A percentile compares a stretch with the other conserved stretches of the same genome.
These are phyloP conservation scores for Arctia plantaginis DNA, from an alignment of 2,888 invertebrate species.

Conservation along the genomic window DNA sequence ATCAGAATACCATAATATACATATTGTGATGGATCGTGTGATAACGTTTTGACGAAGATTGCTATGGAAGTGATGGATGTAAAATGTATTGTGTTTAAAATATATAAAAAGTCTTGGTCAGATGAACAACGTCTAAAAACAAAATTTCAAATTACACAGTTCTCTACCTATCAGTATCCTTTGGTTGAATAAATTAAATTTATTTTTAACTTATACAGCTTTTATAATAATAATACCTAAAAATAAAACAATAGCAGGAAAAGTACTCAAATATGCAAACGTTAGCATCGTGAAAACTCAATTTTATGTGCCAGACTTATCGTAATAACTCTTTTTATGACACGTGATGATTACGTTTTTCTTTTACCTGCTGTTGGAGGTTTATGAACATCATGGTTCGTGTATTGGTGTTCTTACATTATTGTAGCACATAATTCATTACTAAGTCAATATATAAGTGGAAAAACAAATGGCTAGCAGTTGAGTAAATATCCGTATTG, in stretches of 20 bases:
- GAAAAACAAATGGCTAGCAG: slow-evolving; percentile 62
- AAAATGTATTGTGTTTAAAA: background rate
- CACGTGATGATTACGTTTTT: slow-evolving; percentile 9
- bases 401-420: slow-evolving; percentile 39
- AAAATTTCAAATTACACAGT: too few species aligned
- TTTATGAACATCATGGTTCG: slow-evolving; percentile 22
- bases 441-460: slow-evolving; percentile 61
- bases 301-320: background rate
- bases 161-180: too few species aligned
- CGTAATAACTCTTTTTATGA: background rate
- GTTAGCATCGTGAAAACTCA: background rate
- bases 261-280: too few species aligned
- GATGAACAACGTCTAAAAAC: too few species aligned
- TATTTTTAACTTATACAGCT: too few species aligned
- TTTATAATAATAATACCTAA: too few species aligned
- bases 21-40: background rate
- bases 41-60: background rate
- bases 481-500: slow-evolving; percentile 75
- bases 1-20: background rate
- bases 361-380: background rate
- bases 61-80: background rate
- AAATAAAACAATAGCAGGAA: too few species aligned
- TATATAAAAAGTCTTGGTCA: too few species aligned
- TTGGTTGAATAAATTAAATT: too few species aligned
- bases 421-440: slow-evolving; percentile 59